phyloP scores from a whole-genome alignment of 2,797 vertebrate species.

The Hypotaenidia okinawae region DNA sequence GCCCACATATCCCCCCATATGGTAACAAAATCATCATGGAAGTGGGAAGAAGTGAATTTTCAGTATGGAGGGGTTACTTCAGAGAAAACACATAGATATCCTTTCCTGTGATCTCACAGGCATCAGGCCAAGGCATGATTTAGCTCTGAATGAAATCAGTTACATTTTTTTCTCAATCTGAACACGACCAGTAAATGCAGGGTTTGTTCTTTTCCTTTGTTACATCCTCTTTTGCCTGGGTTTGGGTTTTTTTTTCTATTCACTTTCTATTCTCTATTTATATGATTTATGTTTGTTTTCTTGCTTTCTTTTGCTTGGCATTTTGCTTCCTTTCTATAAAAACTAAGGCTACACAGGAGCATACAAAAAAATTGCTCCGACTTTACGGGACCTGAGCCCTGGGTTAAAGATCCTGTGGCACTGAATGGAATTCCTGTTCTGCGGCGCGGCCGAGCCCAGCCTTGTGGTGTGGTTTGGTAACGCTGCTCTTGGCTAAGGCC shows the following conservation, averaged over 20 bases:
- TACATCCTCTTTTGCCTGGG: background rate
- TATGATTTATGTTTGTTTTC: background rate
- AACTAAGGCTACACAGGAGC: background rate
- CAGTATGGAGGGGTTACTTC: background rate
- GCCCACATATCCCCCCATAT: background rate
- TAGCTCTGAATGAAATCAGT: background rate
- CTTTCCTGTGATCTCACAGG: background rate
- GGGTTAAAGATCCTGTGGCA: background rate
- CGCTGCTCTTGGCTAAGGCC: background rate
- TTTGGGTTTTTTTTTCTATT: background rate
- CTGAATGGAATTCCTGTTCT: background rate
- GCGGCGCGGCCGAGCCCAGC: fast-evolving
- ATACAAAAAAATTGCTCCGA: background rate
- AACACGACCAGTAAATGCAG: background rate
- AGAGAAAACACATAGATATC: background rate
- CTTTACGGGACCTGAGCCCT: background rate
- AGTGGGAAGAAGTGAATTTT: background rate
- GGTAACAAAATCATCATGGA: no score
- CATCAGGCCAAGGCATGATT: background rate
- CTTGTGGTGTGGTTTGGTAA: background rate
- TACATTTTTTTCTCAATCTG: background rate
- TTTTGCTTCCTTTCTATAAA: slow-evolving; percentile 7
- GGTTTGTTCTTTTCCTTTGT: slow-evolving; percentile 3
- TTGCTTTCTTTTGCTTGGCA: background rate
- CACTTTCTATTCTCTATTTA: background rate